Evolutionary conservation across 2,888 invertebrate species (phyloP).

Genomic region (Adelognathus sp.): DNA sequence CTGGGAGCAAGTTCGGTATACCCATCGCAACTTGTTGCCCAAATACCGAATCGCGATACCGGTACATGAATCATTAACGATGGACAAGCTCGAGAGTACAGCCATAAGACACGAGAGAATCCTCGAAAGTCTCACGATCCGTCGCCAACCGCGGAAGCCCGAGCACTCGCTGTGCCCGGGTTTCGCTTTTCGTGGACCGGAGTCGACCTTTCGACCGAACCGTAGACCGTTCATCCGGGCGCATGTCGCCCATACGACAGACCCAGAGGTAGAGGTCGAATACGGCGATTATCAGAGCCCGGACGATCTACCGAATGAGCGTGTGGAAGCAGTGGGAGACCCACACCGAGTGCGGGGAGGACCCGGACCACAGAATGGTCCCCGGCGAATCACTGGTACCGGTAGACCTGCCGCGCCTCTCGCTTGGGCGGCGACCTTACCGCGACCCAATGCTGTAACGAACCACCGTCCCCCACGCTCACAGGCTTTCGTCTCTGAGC

Average conservation of each 20-base stretch:
- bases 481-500: too few species aligned
- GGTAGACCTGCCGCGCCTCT: too few species aligned
- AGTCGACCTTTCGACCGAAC: too few species aligned
- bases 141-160: background rate
- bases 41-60: background rate
- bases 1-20: slow-evolving; percentile 1
- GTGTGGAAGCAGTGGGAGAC: too few species aligned
- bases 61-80: background rate
- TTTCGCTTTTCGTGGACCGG: background rate
- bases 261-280: background rate
- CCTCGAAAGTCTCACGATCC: background rate
- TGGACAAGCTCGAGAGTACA: background rate
- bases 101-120: background rate
- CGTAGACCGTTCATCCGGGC: background rate
- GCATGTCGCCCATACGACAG: background rate
- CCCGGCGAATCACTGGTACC: too few species aligned
- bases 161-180: slow-evolving; percentile 31
- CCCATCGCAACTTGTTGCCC: slow-evolving; percentile 4
- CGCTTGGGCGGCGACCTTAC: too few species aligned
- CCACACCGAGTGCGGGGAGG: too few species aligned
- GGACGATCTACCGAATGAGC: background rate
- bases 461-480: too few species aligned
- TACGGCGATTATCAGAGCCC: background rate
- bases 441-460: too few species aligned
- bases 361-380: too few species aligned